Evolutionary conservation across 2,113 vertebrate species (phyloP).

Genomic region (Rhagologus leucostigma): DNA sequence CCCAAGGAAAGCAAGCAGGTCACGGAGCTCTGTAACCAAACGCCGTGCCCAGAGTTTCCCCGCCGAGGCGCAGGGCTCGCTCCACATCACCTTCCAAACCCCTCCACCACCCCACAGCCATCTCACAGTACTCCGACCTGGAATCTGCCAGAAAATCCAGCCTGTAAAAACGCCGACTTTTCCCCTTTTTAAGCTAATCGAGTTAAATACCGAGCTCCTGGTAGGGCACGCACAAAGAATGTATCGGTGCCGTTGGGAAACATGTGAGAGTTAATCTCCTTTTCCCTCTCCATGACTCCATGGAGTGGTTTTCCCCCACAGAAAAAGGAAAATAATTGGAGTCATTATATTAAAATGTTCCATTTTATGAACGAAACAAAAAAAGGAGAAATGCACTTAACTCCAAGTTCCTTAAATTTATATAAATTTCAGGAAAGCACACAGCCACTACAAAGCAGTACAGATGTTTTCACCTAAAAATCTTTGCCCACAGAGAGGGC

Average conservation of each 20-base stretch:
- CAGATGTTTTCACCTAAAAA: neutral
- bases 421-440: neutral
- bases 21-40: fast-evolving
- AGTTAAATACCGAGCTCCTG: neutral
- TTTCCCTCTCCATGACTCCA: neutral
- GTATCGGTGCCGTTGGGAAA: neutral
- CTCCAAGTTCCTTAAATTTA: neutral
- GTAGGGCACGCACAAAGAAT: neutral
- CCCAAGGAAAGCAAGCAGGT: neutral
- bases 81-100: fast-evolving
- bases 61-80: neutral
- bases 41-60: neutral
- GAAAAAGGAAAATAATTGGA: neutral
- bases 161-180: neutral
- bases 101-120: neutral
- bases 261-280: neutral
- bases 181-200: neutral
- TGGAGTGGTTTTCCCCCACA: neutral
- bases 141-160: neutral
- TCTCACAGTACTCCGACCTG: fast-evolving
- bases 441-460: neutral
- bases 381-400: neutral
- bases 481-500: neutral
- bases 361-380: neutral
- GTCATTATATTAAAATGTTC: neutral